Conservation (phyloP, 2,113 vertebrate species). For the Alethe diademata region DNA sequence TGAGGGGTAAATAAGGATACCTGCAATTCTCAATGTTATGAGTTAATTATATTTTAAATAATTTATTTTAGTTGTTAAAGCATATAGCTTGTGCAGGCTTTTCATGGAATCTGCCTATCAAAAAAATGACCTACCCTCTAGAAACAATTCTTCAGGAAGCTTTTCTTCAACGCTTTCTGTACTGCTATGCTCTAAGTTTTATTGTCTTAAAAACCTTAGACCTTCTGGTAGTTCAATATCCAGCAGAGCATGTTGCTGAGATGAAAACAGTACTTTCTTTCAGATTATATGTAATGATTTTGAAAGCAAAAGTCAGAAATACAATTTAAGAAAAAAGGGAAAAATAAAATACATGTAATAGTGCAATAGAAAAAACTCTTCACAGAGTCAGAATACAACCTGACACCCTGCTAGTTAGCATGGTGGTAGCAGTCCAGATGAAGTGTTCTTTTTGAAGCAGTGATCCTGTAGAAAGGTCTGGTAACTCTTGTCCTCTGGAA, state of each 20-base stretch:
- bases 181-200: not conserved
- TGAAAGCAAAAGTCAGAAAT: no score
- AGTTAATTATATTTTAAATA: not conserved
- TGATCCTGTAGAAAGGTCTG: no score
- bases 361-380: no score
- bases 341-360: no score
- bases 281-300: not conserved
- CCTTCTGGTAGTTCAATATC: slow-evolving; percentile 5
- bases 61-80: not conserved
- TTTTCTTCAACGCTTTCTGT: not conserved
- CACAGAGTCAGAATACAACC: no score
- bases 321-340: no score
- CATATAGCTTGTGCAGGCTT: not conserved
- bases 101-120: not conserved
- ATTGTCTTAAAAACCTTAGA: slow-evolving; percentile 1
- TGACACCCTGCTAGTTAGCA: no score
- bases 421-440: no score
- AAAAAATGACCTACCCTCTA: not conserved
- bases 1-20: not conserved
- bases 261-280: slow-evolving; percentile 3
- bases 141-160: not conserved
- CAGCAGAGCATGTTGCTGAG: not conserved
- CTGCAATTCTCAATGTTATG: not conserved
- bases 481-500: no score
- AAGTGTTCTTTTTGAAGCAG: no score